A percentile compares a stretch with the other conserved stretches of the same genome.
phyloP scores from a whole-genome alignment of 2,797 vertebrate species.

The Anniella stebbinsi region DNA sequence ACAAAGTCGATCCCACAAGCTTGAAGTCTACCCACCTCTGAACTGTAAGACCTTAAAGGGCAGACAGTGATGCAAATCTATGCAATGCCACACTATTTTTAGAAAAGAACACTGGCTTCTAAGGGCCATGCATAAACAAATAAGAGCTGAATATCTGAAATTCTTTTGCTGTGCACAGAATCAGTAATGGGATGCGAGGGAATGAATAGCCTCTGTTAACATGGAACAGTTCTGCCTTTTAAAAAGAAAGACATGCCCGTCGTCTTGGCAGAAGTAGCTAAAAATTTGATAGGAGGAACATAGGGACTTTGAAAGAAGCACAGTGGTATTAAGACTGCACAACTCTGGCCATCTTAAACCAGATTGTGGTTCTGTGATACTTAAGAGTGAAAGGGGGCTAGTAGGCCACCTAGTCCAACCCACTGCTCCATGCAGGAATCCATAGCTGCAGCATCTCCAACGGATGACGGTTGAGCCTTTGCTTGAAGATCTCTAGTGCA shows the following conservation, averaged over 20 bases:
- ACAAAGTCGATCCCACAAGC: no score
- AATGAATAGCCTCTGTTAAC: conserved; percentile 11
- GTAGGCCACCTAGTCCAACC: no score
- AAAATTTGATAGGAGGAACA: neutral
- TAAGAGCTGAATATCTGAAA: neutral
- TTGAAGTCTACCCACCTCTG: no score
- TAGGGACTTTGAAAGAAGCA: neutral
- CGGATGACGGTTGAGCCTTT: no score
- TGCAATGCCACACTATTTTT: neutral
- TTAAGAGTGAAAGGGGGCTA: no score
- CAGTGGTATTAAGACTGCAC: no score
- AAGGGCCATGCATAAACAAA: neutral
- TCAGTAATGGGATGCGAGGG: neutral
- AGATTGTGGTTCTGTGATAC: no score
- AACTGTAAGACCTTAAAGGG: neutral
- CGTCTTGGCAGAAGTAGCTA: neutral
- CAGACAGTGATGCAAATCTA: neutral
- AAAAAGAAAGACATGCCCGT: neutral
- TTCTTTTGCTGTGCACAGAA: conserved; percentile 2
- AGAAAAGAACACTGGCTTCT: conserved; percentile 2
- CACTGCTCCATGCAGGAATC: no score
- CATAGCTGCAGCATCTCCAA: no score
- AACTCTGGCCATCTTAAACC: neutral
- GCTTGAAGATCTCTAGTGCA: no score
- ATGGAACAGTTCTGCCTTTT: neutral